Percentiles rank a stretch among this genome's conserved stretches.
phyloP scores from a whole-genome alignment of 2,113 vertebrate species.

The pig (Sus scrofa) region DNA sequence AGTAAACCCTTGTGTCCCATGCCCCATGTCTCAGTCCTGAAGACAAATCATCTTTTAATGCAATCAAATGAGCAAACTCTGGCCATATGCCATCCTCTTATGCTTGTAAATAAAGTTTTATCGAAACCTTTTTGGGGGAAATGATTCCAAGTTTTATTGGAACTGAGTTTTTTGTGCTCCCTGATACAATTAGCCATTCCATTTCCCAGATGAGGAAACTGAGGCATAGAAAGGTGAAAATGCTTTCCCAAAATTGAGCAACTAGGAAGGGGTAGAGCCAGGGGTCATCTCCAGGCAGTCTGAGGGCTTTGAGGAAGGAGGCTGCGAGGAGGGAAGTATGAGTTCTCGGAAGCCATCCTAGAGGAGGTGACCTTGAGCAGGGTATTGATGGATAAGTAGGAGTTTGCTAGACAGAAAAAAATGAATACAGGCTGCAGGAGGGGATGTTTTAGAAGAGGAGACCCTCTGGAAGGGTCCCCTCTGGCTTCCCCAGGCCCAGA shows the following conservation, averaged over 20 bases:
- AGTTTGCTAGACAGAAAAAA: neutral
- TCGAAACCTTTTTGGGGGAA: neutral
- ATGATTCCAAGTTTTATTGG: neutral
- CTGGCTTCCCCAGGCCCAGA: neutral
- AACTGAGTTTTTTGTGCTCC: neutral
- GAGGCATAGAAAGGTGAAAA: neutral
- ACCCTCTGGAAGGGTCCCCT: neutral
- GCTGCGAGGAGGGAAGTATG: neutral
- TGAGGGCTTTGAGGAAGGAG: neutral
- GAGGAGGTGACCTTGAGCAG: neutral
- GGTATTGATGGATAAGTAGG: neutral
- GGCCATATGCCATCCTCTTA: neutral
- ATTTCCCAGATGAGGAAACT: constrained; percentile 18
- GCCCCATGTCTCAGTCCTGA: neutral
- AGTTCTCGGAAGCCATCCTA: neutral
- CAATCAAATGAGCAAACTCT: neutral
- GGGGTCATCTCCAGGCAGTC: neutral
- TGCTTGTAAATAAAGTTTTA: constrained; percentile 36
- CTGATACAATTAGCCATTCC: neutral
- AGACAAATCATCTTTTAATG: constrained; percentile 20
- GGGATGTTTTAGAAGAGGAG: neutral
- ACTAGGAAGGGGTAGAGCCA: neutral
- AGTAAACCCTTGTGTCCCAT: neutral
- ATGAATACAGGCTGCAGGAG: neutral
- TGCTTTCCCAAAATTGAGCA: neutral